phyloP scores from a whole-genome alignment of 2,888 invertebrate species.

The Eristalis arbustorum region DNA sequence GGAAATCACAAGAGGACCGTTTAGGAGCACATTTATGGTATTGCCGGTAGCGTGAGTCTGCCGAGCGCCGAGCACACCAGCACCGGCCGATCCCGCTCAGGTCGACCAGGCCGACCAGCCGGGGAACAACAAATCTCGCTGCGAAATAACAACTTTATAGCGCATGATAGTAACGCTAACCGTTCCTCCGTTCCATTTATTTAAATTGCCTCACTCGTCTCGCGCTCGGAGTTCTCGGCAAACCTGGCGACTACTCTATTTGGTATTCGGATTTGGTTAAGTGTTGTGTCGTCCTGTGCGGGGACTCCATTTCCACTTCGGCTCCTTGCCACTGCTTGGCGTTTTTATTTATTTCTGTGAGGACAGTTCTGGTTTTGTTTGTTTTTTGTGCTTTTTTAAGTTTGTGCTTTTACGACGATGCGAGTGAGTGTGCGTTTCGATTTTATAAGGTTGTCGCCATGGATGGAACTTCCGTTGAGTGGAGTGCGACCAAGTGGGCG shows the following conservation, averaged over 20 bases:
- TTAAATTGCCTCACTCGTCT: slow-evolving; percentile 44
- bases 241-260: not conserved
- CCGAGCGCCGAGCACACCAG: not conserved
- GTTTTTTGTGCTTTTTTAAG: not conserved
- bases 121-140: slow-evolving; percentile 53
- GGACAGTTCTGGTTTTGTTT: not conserved
- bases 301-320: not conserved
- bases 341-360: slow-evolving; percentile 21
- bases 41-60: slow-evolving; percentile 35
- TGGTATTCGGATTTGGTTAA: not conserved
- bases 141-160: slow-evolving; percentile 64
- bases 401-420: not conserved
- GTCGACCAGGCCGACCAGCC: not conserved
- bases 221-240: not conserved
- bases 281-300: not conserved
- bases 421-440: not conserved
- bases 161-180: slow-evolving; percentile 58
- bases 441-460: not conserved
- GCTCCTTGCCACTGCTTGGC: slow-evolving; percentile 27
- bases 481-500: slow-evolving; percentile 5
- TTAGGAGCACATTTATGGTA: slow-evolving; percentile 59
- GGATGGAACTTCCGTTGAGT: not conserved
- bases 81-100: not conserved
- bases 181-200: slow-evolving; percentile 48
- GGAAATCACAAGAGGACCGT: slow-evolving; percentile 62